A percentile compares a stretch with the other conserved stretches of the same genome.
These are phyloP conservation scores for Gopherus evgoodei DNA, from an alignment of 2,113 vertebrate genomes.

Conservation along the genomic window DNA sequence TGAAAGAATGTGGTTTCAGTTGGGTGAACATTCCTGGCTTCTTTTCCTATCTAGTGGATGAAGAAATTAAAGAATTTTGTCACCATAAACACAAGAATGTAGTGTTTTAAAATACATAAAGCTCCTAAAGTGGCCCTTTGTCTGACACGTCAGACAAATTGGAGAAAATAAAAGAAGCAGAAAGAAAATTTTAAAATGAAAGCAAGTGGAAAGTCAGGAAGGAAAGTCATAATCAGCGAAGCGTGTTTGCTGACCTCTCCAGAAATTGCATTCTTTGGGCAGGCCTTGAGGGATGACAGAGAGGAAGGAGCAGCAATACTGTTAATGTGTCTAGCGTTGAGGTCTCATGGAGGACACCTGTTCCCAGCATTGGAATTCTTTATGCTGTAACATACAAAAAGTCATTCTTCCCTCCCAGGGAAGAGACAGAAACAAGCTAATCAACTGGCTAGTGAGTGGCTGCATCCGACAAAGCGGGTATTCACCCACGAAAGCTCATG, in stretches of 20 bases:
- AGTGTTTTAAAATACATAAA: not conserved
- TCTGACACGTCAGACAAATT: not conserved
- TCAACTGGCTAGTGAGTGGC: not conserved
- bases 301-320: not conserved
- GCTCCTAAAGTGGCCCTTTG: not conserved
- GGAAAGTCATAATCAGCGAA: not conserved
- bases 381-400: not conserved
- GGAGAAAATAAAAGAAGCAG: not conserved
- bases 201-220: not conserved
- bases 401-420: not conserved
- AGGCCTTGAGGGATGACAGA: too few species aligned
- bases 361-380: not conserved
- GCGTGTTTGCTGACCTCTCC: not conserved
- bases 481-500: too few species aligned
- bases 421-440: not conserved
- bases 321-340: not conserved
- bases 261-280: not conserved
- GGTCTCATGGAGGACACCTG: not conserved
- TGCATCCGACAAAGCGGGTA: too few species aligned
- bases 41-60: slow-evolving; percentile 15
- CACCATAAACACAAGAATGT: slow-evolving; percentile 53
- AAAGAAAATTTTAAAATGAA: not conserved
- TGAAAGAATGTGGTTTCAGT: slow-evolving; percentile 47
- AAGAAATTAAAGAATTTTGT: slow-evolving; percentile 74
- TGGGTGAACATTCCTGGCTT: slow-evolving; percentile 10